Evolutionary conservation across 2,888 invertebrate genomes (phyloP).

Genomic region (Eremobia ochroleuca): DNA sequence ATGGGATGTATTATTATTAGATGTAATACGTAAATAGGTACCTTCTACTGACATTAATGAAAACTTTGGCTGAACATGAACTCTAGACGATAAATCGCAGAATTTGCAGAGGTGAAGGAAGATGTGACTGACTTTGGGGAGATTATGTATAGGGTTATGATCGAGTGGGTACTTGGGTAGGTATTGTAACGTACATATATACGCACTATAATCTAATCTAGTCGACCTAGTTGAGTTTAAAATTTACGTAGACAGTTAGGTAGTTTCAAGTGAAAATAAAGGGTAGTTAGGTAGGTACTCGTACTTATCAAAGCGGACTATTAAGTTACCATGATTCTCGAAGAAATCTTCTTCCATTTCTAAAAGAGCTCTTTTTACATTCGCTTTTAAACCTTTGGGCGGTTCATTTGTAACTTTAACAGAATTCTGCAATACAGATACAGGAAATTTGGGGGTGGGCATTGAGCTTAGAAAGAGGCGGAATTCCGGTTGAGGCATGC

Average conservation of each 20-base stretch:
- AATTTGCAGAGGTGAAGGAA: constrained; percentile 1
- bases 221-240: neutral
- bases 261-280: neutral
- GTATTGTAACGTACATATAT: neutral
- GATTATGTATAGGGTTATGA: neutral
- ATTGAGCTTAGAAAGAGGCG: constrained; percentile 97
- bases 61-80: neutral
- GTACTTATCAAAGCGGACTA: neutral
- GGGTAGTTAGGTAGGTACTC: neutral
- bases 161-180: neutral
- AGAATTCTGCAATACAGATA: constrained; percentile 97
- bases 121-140: neutral
- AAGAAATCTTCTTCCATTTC: constrained; percentile 95
- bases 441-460: constrained; percentile 96
- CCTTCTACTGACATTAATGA: neutral
- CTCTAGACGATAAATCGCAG: neutral
- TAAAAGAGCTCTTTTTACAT: constrained; percentile 95
- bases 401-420: constrained; percentile 99
- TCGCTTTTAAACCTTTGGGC: constrained; percentile 97
- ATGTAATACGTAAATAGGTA: neutral
- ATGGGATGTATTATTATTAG: neutral
- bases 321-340: constrained; percentile 92
- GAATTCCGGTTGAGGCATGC: constrained; percentile 93
- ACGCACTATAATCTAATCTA: neutral
- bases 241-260: neutral